Evolutionary conservation across 2,113 vertebrate species (phyloP).

Genomic region (Cyprinus carpio): DNA sequence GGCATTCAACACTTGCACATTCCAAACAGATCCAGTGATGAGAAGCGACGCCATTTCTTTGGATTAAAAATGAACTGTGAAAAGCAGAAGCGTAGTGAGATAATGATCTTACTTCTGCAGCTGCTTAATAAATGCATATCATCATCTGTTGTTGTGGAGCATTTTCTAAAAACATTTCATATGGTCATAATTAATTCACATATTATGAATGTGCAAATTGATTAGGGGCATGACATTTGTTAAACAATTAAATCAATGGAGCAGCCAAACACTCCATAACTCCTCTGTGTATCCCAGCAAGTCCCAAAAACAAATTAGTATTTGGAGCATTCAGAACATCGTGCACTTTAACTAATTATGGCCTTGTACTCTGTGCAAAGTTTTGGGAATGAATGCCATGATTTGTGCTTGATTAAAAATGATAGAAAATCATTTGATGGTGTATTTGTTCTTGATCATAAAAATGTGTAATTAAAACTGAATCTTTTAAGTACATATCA

Average conservation of each 20-base stretch:
- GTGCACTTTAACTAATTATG: constrained; percentile 15
- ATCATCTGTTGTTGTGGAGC: background rate
- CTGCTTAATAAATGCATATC: constrained; percentile 20
- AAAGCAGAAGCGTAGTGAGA: constrained; percentile 2
- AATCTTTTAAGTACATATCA: background rate
- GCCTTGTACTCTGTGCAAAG: background rate
- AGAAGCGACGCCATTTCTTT: constrained; percentile 7
- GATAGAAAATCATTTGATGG: background rate
- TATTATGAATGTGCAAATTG: constrained; percentile 11
- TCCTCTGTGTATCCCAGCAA: background rate
- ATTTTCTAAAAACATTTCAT: background rate
- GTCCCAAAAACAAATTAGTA: background rate
- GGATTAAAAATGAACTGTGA: background rate
- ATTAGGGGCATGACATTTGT: background rate
- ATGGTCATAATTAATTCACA: constrained; percentile 22
- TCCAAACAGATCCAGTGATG: constrained; percentile 31
- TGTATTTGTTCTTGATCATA: background rate
- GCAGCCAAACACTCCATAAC: background rate
- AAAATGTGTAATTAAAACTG: constrained; percentile 1
- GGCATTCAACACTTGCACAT: background rate
- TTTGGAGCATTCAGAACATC: background rate
- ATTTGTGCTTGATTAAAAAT: background rate
- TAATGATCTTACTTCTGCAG: constrained; percentile 27
- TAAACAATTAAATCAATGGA: background rate
- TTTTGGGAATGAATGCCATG: background rate